Base-by-base conservation (phyloP, 2,113 vertebrate species). In the Rana temporaria region DNA sequence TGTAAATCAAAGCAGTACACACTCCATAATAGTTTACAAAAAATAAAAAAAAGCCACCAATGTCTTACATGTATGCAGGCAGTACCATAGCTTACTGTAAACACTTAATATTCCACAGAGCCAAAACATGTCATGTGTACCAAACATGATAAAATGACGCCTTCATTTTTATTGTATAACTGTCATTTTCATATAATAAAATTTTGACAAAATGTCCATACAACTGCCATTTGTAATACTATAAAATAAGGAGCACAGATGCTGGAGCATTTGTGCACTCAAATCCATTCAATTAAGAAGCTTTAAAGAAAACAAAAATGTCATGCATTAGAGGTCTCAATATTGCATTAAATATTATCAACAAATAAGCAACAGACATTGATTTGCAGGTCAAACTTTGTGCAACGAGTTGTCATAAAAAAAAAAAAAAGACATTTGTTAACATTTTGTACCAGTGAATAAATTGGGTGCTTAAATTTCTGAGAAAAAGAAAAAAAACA, bases 241-340 rank as follows among this genome's bases (percentile, higher is more conserved):
- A 7, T 57, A 30, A n/a, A 63, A n/a, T 59, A 74, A 34, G 18
- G 19, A 4, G 26, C 24, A 11, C 56, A 63, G 26, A 52, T 63
- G n/a, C 30, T 38, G 34, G 57, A 81, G 48, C 38, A 26, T 30
- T 48, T 48, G n/a, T 48, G 42, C 38, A 80, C 32, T 1, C 56
- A 48, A 9, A 65, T 22, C 7, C 20, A 34, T 59, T 48, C 69
- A 24, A 11, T 17, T 55, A 32, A 53, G 52, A 32, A 53, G 52
- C 14, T n/a, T 79, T 19, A 16, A 26, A 20, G 20, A 20, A 55
- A 56, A 72, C 1, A 53, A 15, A 30, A 30, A 30, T 3, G 4
- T 70, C 38, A 72, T 72, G 79, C 79, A 65, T 48, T 11, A 81
- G 22, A 81, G 34, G 60, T 42, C 9, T 81, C 18, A 63, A 52